Base-by-base conservation (phyloP, 2,797 vertebrate species). In the Tamandua tetradactyla region DNA sequence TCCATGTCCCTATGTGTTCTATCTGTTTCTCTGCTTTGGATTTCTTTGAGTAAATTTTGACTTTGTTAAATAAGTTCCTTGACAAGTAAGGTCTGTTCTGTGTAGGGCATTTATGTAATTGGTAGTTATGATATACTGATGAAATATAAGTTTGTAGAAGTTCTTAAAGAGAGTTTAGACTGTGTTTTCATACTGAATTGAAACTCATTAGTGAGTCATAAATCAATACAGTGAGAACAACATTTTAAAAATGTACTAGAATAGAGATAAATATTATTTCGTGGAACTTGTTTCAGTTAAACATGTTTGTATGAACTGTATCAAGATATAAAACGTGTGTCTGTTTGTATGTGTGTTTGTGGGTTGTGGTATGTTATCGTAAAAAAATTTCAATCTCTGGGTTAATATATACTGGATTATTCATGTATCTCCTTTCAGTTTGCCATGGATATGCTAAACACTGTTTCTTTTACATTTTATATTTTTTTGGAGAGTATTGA, bases 1-100 rank as follows among this genome's bases (percentile, higher is more conserved):
- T 93, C 47, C 22, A 2, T 55, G 18, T 40, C 7, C 2, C 40
- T 81, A 78, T 81, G 64, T 91, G 44, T 78, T 87, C 37, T 71
- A 0, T 71, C 32, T 49, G 27, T 78, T 92, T 87, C 49, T 66
- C 23, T 86, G 57, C 44, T 71, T 87, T 80, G 71, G 30, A 55
- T 89, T 94, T 88, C 57, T 95, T 78, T 87, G 37, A 88, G 59
- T 92, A 76, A 78, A 91, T 3, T 93, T 79, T 94, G 83, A 44
- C 55, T 3, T 35, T 27, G 12, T 87, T 91, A 91, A 91, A 20
- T 94, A 94, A 37, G 2, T 79, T 86, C 52, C 69, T 35, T 82
- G 27, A 90, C 74, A 95, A 55, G 59, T 81, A 74, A 20, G 27
- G 35, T 87, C 75, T 91, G 13, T 84, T 93, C 23, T 89, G 0